A percentile compares a stretch with the other conserved stretches of the same genome.
phyloP scores from a whole-genome alignment of 2,113 vertebrate species.

The Zosterops hypoxanthus region DNA sequence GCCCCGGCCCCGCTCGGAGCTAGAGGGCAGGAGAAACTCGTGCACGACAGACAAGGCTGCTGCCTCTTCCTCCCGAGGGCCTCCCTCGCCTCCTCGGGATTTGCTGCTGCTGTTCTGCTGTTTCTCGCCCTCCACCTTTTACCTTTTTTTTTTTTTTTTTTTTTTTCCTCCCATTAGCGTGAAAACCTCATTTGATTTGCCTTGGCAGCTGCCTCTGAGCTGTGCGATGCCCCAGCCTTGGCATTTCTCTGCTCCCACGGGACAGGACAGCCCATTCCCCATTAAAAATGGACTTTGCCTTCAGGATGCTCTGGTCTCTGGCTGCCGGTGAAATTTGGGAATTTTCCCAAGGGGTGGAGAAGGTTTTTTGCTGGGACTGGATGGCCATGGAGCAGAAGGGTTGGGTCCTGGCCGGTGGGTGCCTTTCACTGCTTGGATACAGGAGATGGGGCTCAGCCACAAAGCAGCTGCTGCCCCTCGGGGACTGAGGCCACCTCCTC shows the following conservation, averaged over 20 bases:
- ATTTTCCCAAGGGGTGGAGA: not conserved
- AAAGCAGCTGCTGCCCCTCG: not conserved
- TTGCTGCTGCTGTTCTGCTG: not conserved
- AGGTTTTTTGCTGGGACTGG: not conserved
- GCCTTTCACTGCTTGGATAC: not conserved
- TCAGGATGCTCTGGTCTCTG: not conserved
- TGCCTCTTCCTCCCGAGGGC: not conserved
- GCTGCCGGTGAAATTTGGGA: not conserved
- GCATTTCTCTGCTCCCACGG: rapidly evolving
- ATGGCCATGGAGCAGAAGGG: rapidly evolving
- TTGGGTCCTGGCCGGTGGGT: not conserved
- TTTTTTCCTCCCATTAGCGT: not conserved
- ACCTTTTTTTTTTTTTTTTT: not conserved
- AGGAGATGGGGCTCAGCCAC: not conserved
- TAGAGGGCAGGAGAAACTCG: conserved; percentile 47
- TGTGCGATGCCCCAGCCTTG: not conserved
- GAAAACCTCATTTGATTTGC: not conserved
- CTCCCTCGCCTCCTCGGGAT: not conserved
- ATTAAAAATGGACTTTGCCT: not conserved
- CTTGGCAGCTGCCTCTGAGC: not conserved
- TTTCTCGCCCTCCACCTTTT: not conserved
- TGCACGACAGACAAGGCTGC: not conserved
- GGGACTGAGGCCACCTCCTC: not conserved
- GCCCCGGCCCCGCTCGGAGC: not conserved
- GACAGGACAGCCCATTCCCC: not conserved